A percentile compares a stretch with the other conserved stretches of the same genome.
Evolutionary conservation across 2,113 vertebrate genomes (phyloP).

Genomic region (Burhinus oedicnemus): DNA sequence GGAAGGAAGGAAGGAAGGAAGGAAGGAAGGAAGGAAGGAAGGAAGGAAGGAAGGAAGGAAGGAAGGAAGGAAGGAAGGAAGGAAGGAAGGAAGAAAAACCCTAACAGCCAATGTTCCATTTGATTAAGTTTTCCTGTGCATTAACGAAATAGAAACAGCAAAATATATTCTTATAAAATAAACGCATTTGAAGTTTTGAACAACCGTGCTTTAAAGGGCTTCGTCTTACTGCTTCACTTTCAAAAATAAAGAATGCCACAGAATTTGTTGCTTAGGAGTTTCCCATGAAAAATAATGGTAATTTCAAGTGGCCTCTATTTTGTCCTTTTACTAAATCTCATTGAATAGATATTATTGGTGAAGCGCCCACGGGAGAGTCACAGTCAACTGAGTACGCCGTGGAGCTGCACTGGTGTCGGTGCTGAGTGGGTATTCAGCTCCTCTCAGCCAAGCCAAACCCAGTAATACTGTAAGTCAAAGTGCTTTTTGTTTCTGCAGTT

Average conservation of each 20-base stretch:
- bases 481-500: background rate
- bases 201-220: background rate
- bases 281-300: background rate
- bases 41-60: too few relatives aligned
- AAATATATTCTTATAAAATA: background rate
- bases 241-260: background rate
- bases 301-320: background rate
- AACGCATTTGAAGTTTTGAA: background rate
- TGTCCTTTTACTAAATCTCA: background rate
- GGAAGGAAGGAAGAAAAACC: too few relatives aligned
- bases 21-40: too few relatives aligned
- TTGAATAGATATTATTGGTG: background rate
- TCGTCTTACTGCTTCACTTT: background rate
- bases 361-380: background rate
- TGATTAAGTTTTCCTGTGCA: background rate
- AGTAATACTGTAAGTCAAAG: background rate
- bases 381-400: background rate
- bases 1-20: too few relatives aligned
- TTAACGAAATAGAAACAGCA: background rate
- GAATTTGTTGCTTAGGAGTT: background rate
- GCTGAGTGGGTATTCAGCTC: background rate
- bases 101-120: background rate
- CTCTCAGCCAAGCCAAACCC: background rate
- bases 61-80: too few relatives aligned
- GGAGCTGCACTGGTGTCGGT: background rate